Percentiles rank a stretch among this genome's conserved stretches.
Evolutionary conservation across 2,888 invertebrate genomes (phyloP).

Genomic region (Drymonia ruficornis): DNA sequence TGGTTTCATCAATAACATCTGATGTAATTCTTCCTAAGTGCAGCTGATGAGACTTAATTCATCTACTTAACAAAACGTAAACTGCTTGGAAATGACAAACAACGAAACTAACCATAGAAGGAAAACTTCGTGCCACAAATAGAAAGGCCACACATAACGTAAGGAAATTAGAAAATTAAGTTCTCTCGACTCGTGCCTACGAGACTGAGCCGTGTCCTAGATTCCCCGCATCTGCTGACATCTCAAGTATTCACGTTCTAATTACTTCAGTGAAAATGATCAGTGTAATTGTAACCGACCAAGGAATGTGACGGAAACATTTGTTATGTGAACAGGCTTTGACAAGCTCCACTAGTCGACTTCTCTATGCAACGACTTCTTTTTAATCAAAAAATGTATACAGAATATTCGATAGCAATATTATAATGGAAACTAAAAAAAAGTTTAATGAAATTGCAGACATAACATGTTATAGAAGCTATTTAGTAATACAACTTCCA

Average conservation of each 20-base stretch:
- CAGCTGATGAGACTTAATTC: no score
- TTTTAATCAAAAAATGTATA: no score
- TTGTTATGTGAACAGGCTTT: no score
- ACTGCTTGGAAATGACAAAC: no score
- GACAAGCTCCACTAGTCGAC: no score
- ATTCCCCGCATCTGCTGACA: slow-evolving; percentile 15
- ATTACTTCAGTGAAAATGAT: background rate
- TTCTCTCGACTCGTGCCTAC: slow-evolving; percentile 18
- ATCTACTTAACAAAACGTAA: no score
- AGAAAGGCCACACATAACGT: slow-evolving; percentile 9
- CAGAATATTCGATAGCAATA: no score
- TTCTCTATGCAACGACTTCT: no score
- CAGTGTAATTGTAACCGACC: background rate
- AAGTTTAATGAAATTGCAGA: no score
- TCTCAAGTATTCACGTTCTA: slow-evolving; percentile 10
- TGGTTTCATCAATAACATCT: no score
- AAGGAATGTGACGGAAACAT: background rate
- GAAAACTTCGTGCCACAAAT: slow-evolving; percentile 1
- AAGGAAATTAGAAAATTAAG: slow-evolving; percentile 31
- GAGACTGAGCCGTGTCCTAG: slow-evolving; percentile 11
- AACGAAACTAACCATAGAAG: background rate
- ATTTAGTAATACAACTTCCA: background rate
- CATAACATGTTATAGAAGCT: background rate
- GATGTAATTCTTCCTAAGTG: no score
- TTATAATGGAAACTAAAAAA: no score